A percentile compares a stretch with the other conserved stretches of the same genome.
phyloP scores from a whole-genome alignment of 2,797 vertebrate species.

The Girardinus metallicus region DNA sequence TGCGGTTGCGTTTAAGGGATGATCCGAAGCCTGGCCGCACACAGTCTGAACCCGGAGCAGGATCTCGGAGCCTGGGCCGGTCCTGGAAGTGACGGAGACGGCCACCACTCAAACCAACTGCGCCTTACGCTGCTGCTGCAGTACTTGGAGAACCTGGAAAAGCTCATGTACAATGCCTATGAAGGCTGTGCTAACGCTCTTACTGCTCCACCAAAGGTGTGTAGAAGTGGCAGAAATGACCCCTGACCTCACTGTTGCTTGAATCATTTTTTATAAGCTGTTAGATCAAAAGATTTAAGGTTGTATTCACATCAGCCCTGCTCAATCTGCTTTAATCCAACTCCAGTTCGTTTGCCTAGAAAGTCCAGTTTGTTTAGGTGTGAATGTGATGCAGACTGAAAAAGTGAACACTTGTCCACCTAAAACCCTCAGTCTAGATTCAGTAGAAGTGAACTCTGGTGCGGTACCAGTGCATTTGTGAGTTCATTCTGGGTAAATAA shows the following conservation, averaged over 20 bases:
- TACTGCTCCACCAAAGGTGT: slow-evolving; percentile 96
- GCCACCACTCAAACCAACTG: slow-evolving; percentile 94
- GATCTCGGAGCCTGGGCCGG: slow-evolving; percentile 94
- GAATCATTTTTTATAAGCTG: neutral
- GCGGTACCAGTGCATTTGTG: too few relatives aligned
- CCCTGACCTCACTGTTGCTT: neutral
- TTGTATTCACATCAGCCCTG: too few relatives aligned
- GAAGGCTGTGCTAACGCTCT: slow-evolving; percentile 98
- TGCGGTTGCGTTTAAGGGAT: slow-evolving; percentile 82
- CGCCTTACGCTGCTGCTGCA: slow-evolving; percentile 95
- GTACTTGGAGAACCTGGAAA: slow-evolving; percentile 96
- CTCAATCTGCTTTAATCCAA: too few relatives aligned
- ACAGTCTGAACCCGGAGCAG: slow-evolving; percentile 94
- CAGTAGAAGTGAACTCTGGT: too few relatives aligned
- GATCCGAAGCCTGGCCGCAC: slow-evolving; percentile 95
- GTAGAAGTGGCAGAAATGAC: neutral
- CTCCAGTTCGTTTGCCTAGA: too few relatives aligned
- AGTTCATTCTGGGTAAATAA: too few relatives aligned
- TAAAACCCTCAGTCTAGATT: too few relatives aligned
- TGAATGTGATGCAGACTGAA: too few relatives aligned
- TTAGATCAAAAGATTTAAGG: too few relatives aligned
- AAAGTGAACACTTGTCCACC: too few relatives aligned
- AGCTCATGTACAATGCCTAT: slow-evolving; percentile 98
- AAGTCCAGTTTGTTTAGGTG: too few relatives aligned
- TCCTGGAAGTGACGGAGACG: slow-evolving; percentile 88